phyloP scores from a whole-genome alignment of 2,113 vertebrate genomes.

The Parus major region DNA sequence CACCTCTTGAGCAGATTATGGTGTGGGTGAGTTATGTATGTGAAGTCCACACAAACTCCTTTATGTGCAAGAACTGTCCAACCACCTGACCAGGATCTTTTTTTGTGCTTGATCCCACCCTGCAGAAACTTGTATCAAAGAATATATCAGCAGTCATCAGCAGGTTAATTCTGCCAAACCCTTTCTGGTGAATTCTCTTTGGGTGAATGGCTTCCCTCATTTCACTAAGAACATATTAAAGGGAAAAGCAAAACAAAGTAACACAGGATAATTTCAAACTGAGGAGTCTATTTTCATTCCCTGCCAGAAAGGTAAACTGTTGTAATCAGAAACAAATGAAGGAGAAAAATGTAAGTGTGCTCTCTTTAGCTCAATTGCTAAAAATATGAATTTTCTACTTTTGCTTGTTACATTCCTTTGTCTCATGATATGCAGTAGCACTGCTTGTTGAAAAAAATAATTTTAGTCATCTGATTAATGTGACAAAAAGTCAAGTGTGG shows the following conservation, averaged over 20 bases:
- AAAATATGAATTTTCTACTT: neutral
- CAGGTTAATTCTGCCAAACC: neutral
- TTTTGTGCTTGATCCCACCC: neutral
- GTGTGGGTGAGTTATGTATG: neutral
- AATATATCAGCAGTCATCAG: neutral
- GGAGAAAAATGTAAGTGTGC: neutral
- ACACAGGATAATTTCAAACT: neutral
- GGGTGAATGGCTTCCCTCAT: neutral
- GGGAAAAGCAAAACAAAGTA: neutral
- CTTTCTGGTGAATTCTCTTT: neutral
- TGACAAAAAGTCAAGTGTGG: neutral
- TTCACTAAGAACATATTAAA: neutral
- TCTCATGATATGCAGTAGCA: neutral
- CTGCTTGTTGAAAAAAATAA: neutral
- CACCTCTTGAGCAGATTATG: neutral
- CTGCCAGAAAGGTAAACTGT: neutral
- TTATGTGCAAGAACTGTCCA: neutral
- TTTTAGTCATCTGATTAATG: neutral
- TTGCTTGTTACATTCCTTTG: neutral
- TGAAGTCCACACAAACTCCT: neutral
- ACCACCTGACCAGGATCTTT: neutral
- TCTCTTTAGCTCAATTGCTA: neutral
- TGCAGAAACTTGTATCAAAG: neutral
- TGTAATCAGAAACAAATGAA: neutral
- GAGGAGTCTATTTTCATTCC: slow-evolving; percentile 13